These are phyloP conservation scores for Bemisia tabaci DNA, from an alignment of 1,140 invertebrate species.

Conservation along the genomic window DNA sequence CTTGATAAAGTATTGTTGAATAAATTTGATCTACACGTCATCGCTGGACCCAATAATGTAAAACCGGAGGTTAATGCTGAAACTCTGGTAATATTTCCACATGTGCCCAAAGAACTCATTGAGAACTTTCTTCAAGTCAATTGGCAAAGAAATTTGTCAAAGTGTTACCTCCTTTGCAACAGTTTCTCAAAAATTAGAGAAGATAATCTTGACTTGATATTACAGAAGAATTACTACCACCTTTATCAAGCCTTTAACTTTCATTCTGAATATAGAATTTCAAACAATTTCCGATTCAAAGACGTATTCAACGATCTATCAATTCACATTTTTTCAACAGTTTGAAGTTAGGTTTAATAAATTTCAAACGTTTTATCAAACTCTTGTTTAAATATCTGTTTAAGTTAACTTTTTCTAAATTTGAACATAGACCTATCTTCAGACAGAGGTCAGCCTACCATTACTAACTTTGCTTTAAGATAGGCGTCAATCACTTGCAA, in stretches of 20 bases:
- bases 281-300: background rate
- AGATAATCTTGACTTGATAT: background rate
- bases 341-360: no score
- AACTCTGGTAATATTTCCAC: background rate
- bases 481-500: no score
- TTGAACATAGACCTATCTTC: no score
- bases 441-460: no score
- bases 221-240: background rate
- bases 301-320: background rate
- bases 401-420: no score
- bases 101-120: background rate
- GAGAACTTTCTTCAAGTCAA: background rate
- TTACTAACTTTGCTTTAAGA: no score
- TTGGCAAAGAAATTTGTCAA: background rate
- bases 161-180: background rate
- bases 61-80: background rate
- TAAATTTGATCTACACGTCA: background rate
- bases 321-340: background rate
- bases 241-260: background rate
- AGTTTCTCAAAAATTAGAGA: background rate
- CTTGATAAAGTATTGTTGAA: background rate
- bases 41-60: background rate
- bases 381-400: no score
- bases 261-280: background rate
- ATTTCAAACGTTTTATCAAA: no score